A percentile compares a stretch with the other conserved stretches of the same genome.
Conservation (phyloP, 2,797 vertebrate genomes). For the Champsocephalus esox region DNA sequence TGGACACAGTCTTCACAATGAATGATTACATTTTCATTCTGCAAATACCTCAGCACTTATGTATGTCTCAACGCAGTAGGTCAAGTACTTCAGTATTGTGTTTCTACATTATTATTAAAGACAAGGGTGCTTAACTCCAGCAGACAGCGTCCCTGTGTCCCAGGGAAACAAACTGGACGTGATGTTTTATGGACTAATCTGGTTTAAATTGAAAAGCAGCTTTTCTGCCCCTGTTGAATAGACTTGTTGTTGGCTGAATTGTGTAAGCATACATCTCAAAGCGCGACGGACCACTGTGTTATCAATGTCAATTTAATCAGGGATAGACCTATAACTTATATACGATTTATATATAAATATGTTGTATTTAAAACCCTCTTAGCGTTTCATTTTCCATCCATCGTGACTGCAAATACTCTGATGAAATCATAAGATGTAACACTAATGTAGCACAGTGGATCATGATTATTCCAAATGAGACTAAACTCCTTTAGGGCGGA, state of each 20-base stretch:
- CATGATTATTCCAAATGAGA: constrained; percentile 32
- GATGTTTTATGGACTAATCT: constrained; percentile 70
- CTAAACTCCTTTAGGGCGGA: constrained; percentile 25
- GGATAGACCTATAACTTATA: constrained; percentile 3
- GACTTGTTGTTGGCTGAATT: constrained; percentile 7
- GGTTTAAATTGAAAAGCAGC: constrained; percentile 77
- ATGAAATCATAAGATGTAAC: constrained; percentile 12
- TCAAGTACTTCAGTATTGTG: constrained; percentile 9
- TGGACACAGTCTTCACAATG: neutral
- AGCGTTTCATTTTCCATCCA: constrained; percentile 13
- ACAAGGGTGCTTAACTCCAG: constrained; percentile 32
- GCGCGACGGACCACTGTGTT: neutral
- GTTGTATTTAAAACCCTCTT: constrained; percentile 19
- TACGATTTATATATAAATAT: too few relatives aligned
- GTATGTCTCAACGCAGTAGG: neutral
- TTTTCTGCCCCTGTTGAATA: constrained; percentile 60
- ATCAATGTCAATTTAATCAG: constrained; percentile 25
- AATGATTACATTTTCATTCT: neutral
- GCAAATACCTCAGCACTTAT: neutral
- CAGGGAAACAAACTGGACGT: constrained; percentile 49
- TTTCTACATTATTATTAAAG: constrained; percentile 23
- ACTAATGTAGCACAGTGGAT: neutral
- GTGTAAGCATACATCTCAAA: constrained; percentile 26
- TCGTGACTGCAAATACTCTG: constrained; percentile 12
- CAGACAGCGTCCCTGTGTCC: constrained; percentile 33